Evolutionary conservation across 1,140 invertebrate genomes (phyloP), one percentile per base, ranked within the genome.

Genomic region (Dendroctonus valens): DNA sequence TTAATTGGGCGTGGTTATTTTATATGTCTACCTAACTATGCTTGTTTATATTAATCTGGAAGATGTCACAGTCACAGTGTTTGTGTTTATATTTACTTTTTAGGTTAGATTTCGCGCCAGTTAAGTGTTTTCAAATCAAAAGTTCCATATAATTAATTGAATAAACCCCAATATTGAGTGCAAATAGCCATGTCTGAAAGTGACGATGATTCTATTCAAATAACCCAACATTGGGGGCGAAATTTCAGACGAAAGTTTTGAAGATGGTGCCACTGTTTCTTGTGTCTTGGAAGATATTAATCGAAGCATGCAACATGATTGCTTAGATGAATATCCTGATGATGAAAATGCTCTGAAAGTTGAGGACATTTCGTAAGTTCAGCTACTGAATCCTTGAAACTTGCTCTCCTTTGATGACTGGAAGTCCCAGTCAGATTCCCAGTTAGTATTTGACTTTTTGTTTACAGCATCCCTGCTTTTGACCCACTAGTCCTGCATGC

Each of bases 241-340:
- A 70, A 74, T 72, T 50, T 50, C 70, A 44, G 49, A 51, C 41
- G 46, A 61, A 52, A 5, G 12, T 9, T 9, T 26, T n/a, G 50
- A 44, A 26, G 50, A 42, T 14, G 5, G 41, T 62, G 12, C 44
- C 9, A 5, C 12, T 40, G 48, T 71, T 5, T 74, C 74, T 6
- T 70, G 76, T 58, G 69, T 77, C 14, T 68, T 69, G 7, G 68
- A 68, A 58, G 76, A 76, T 59, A 76, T 77, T 26, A 70, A 75
- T 69, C 70, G 55, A 26, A 71, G 75, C 5, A 77, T 77, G 75
- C 69, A 74, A 44, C 72, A 69, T 60, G 72, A 72, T 65, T 76
- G 71, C 61, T 67, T 76, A 15, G 66, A 67, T 9, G 68, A 73
- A 59, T 75, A 72, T 40, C 69, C 72, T 52, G 60, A 69, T 59